Base-by-base conservation (phyloP, 2,888 invertebrate species). In the Cataglyphis livida region DNA sequence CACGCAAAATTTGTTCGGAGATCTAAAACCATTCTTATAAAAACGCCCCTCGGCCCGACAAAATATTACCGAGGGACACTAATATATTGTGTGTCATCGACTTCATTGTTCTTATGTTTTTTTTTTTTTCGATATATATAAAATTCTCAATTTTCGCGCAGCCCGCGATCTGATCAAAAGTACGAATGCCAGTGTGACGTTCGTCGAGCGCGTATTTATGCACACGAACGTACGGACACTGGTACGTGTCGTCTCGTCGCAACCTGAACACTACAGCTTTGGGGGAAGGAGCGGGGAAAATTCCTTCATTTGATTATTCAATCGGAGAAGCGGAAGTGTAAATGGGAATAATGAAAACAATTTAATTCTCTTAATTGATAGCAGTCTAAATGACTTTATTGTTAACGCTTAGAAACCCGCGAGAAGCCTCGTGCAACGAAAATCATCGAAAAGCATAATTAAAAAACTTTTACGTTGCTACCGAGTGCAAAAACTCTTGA, bases 1-100 rank as follows among this genome's bases (percentile, higher is more conserved):
- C 78, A 71, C 66, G 66, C 89, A 89, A 91, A 92, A 89, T 88
- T 90, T 89, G 87, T 89, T 89, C 91, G 90, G 91, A 93, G 92
- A 92, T 93, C 92, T 93, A 93, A 93, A 92, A 93, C 92, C 92
- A 90, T 92, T 91, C 88, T 93, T 93, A 93, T 94, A 94, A 94
- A 94, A 94, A 94, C 92, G 91, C 92, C 91, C 92, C 93, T 91
- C 92, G 92, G 91, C 93, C 91, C 91, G 92, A 92, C 93, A 94
- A 94, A 94, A 94, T 94, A 94, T 93, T 93, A 91, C 93, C 93
- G 93, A 92, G 93, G 92, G 89, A 93, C 91, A 91, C 93, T 93
- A 92, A 91, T 92, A 90, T 91, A 91, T 92, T 90, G 89, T 90
- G 83, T 84, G 89, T 84, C 87, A 88, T 88, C 86, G 87, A 85